Evolutionary conservation across 2,888 invertebrate genomes (phyloP).

Genomic region (Chrysolina oricalcia): DNA sequence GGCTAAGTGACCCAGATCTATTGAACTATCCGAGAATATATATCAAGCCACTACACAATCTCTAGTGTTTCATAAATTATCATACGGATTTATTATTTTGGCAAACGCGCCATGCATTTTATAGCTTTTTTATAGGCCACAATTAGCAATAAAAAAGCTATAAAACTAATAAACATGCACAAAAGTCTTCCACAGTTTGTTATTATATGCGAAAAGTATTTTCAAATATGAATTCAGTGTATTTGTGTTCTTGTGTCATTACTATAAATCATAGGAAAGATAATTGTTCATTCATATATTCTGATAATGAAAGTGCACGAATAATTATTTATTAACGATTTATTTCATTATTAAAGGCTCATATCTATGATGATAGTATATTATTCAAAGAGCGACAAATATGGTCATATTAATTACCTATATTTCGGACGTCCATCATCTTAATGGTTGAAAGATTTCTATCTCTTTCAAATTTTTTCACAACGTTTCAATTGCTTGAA

Average conservation of each 20-base stretch:
- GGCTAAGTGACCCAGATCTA: neutral
- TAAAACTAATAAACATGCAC: slow-evolving; percentile 54
- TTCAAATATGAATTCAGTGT: too few species aligned
- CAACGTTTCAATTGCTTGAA: too few species aligned
- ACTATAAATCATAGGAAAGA: neutral
- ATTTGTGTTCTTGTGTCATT: neutral
- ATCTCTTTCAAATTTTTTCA: too few species aligned
- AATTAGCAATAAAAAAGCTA: slow-evolving; percentile 59
- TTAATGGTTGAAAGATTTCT: too few species aligned
- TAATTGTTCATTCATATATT: neutral
- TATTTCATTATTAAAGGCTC: neutral
- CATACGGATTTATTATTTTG: slow-evolving; percentile 56
- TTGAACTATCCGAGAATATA: slow-evolving; percentile 4
- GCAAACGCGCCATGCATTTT: slow-evolving; percentile 57
- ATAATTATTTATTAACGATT: neutral
- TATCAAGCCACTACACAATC: slow-evolving; percentile 3
- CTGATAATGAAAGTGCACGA: neutral
- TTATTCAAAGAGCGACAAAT: too few species aligned
- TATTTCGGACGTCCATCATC: too few species aligned
- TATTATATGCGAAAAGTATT: too few species aligned
- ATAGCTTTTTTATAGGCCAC: slow-evolving; percentile 58
- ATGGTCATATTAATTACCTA: too few species aligned
- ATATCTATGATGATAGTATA: neutral
- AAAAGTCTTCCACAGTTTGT: slow-evolving; percentile 36
- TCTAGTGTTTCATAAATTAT: slow-evolving; percentile 22